Base-by-base conservation (phyloP, 1,140 invertebrate genomes). In the Lepidurus couesii region DNA sequence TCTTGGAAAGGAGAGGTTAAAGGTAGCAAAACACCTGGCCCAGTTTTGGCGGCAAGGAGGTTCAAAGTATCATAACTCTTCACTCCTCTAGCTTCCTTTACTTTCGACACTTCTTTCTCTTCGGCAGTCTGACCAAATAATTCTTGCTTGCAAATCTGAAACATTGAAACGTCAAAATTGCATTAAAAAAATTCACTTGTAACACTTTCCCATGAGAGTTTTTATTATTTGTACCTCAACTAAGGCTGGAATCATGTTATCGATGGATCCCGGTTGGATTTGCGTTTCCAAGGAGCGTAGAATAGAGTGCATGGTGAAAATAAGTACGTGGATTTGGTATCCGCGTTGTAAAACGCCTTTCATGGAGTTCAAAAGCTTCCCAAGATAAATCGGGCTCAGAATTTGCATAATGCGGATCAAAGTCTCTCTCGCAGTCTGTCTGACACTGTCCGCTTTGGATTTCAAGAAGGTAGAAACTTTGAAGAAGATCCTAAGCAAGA, bases 261-360 rank as follows among this genome's bases (percentile, higher is more conserved):
- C 79, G 4, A 80, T 44, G 13, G 45, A 73, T n/a, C 79, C 79
- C 11, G 43, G 42, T 73, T 77, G 43, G 8, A 80, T 44, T 42
- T 77, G 79, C 11, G 45, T 81, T 81, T 91, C 90, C 75, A 98
- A 84, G 53, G 89, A 88, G 75, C 89, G 88, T 13, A 99, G 84
- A 3, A 98, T 87, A 0, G 91, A 88, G 84, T 98, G 93, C 5
- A 97, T 89, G 0, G 96, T 97, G 80, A 90, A 96, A 4, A 92
- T 92, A 16, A 98, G 86, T 0, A 98, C 95, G 82, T 98, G 96
- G 24, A 97, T 89, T 88, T 98, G 96, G 83, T 93, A 98, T 10
- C 97, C 97, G 84, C 91, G 90, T 0, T 90, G 94, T 75, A 98
- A 86, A 8, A 95, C 85, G 16, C 91, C 86, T 73, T 90, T 91